Evolutionary conservation across 2,797 vertebrate species (phyloP).

Genomic region (Sebastiscus tertius): DNA sequence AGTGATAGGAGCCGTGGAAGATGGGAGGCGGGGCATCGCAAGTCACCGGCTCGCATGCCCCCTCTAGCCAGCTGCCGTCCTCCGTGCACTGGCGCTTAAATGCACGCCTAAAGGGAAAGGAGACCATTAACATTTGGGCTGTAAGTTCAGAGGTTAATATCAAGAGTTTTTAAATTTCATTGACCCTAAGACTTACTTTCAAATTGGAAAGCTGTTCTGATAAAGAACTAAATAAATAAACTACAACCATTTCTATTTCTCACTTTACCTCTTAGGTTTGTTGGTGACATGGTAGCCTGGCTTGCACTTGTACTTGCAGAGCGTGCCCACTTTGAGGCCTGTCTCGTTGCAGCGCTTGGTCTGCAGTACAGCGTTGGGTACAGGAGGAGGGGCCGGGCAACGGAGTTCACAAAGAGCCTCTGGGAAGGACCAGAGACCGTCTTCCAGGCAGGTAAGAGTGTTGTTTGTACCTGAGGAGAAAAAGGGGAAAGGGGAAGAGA

Average conservation of each 20-base stretch:
- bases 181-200: background rate
- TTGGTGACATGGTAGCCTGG: conserved; percentile 95
- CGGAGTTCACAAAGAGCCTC: conserved; percentile 96
- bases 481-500: background rate
- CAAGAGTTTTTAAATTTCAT: background rate
- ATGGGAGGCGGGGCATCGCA: conserved; percentile 92
- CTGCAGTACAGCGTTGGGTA: conserved; percentile 92
- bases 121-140: background rate
- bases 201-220: background rate
- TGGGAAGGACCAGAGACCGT: conserved; percentile 98
- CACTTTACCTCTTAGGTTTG: conserved; percentile 82
- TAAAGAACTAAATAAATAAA: background rate
- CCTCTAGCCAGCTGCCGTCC: conserved; percentile 93
- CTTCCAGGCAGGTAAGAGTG: conserved; percentile 93
- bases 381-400: conserved; percentile 89
- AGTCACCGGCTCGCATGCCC: conserved; percentile 91
- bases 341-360: conserved; percentile 90
- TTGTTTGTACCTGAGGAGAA: conserved; percentile 90
- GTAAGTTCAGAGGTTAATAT: background rate
- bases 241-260: background rate
- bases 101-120: conserved; percentile 83
- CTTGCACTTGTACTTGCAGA: conserved; percentile 98
- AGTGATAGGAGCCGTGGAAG: conserved; percentile 94
- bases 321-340: conserved; percentile 94
- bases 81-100: conserved; percentile 97